A percentile compares a stretch with the other conserved stretches of the same genome.
Evolutionary conservation across 2,888 invertebrate genomes (phyloP).

Genomic region (Erebia aethiops): DNA sequence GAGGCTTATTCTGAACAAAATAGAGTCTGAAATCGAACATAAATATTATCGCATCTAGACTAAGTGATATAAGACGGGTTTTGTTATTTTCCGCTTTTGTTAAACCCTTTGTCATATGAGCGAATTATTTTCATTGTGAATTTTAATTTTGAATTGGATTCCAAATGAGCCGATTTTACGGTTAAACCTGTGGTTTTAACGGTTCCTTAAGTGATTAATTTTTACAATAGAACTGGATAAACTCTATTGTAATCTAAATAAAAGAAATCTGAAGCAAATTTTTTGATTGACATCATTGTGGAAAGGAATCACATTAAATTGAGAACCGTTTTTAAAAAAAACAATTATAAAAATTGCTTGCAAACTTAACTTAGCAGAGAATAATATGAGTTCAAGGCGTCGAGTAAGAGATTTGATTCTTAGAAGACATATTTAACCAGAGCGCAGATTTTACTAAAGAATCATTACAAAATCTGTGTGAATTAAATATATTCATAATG

Average conservation of each 20-base stretch:
- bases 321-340: neutral
- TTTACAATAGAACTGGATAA: conserved; percentile 28
- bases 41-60: neutral
- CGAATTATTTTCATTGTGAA: conserved; percentile 50
- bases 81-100: conserved; percentile 30
- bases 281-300: neutral
- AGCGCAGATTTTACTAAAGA: too few relatives aligned
- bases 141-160: conserved; percentile 28
- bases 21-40: conserved; percentile 10
- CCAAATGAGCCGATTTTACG: conserved; percentile 45
- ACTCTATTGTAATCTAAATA: conserved; percentile 10
- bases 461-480: too few relatives aligned
- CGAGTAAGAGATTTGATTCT: neutral
- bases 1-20: neutral
- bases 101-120: conserved; percentile 46
- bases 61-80: conserved; percentile 3
- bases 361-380: too few relatives aligned
- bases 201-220: conserved; percentile 27
- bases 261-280: neutral
- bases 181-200: conserved; percentile 24
- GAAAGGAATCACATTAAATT: neutral
- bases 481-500: too few relatives aligned
- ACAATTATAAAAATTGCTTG: neutral
- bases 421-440: too few relatives aligned
- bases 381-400: neutral